These are phyloP conservation scores for Rhinoderma darwinii DNA, from an alignment of 2,113 vertebrate genomes.

Conservation along the genomic window DNA sequence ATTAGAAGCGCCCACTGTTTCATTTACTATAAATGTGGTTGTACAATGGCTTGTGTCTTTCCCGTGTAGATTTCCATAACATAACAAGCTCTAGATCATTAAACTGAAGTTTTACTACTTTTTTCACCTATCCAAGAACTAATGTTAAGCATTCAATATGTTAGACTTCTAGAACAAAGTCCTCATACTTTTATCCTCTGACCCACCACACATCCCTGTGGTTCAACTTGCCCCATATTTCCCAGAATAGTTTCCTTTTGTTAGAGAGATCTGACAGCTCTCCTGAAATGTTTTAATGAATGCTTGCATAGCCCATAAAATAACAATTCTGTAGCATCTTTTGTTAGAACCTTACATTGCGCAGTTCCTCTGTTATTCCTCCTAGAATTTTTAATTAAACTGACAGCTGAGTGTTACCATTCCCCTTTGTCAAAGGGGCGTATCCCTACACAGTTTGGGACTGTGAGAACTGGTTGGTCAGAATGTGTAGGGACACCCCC, in stretches of 20 bases:
- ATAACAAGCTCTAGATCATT: not conserved
- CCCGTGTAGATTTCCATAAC: not conserved
- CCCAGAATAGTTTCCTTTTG: not conserved
- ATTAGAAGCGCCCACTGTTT: not conserved
- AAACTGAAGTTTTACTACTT: not conserved
- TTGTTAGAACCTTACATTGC: too few relatives aligned
- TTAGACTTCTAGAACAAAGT: not conserved
- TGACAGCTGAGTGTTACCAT: too few relatives aligned
- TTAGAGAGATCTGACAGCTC: too few relatives aligned
- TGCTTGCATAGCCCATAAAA: too few relatives aligned
- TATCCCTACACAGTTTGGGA: too few relatives aligned
- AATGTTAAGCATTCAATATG: not conserved
- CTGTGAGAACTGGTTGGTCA: too few relatives aligned
- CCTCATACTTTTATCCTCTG: slow-evolving; percentile 7
- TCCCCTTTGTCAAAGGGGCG: too few relatives aligned
- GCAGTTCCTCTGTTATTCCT: too few relatives aligned
- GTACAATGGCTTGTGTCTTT: not conserved
- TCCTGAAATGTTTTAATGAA: too few relatives aligned
- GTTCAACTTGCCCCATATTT: slow-evolving; percentile 17
- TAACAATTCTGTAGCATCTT: too few relatives aligned
- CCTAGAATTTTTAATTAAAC: too few relatives aligned
- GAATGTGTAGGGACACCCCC: too few relatives aligned
- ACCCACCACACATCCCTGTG: slow-evolving; percentile 20
- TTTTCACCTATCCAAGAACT: not conserved
- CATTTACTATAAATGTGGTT: not conserved